Base-by-base conservation (phyloP, 2,113 vertebrate species). In the Pseudolaguvia tuberculata region DNA sequence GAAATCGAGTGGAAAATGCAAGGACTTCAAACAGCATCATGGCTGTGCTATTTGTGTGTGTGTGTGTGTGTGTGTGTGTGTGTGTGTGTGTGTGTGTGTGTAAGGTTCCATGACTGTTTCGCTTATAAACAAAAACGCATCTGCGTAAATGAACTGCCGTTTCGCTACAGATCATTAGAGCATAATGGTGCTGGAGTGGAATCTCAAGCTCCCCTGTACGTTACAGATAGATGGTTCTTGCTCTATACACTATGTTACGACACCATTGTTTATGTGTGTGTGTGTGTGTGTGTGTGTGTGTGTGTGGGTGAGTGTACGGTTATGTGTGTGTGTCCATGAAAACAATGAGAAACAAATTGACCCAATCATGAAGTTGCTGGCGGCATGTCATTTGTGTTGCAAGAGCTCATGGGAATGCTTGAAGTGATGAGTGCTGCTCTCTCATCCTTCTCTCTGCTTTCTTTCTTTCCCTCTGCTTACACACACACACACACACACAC, bases 311-410 rank as follows among this genome's bases (percentile, higher is more conserved):
- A n/a, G n/a, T n/a, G n/a, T n/a, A 72, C 62, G 63, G 58, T 42
- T 70, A 75, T 42, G 56, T 76, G 70, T 76, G 77, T 81, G 65
- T 71, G 59, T 68, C 62, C 42, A 65, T n/a, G 57, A 73, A 76
- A 83, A 81, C 77, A 81, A 80, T 78, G 63, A 53, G 78, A 83
- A 75, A 70, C 70, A 81, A 81, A 78, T 78, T 84, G 79, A 79
- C 66, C 69, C 75, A 79, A 77, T 78, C 83, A 78, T 78, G 72
- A 82, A 84, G 80, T 79, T 79, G 86, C 84, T 56, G 75, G 75
- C 56, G 48, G 77, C 78, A 73, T 75, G 79, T 87, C 84, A 87
- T 88, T 90, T 84, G 55, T 85, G 83, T 84, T 74, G 78, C 84
- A 81, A 72, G 70, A 29, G 17, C 80, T 80, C 80, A 82, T 76